Evolutionary conservation across 1,140 invertebrate species (phyloP).

Genomic region (Propsilocerus akamusi): DNA sequence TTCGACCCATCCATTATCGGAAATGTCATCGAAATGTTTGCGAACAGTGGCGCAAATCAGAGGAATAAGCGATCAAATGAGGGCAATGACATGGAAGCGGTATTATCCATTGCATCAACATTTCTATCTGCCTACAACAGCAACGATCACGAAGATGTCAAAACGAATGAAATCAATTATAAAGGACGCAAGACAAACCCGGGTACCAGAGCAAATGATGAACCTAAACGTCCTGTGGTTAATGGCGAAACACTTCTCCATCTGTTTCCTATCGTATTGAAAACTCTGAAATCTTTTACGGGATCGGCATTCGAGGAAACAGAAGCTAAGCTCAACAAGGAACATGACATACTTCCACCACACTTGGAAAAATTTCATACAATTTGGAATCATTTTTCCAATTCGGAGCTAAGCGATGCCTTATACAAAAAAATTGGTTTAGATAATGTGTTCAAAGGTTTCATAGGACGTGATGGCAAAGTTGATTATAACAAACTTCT

Average conservation of each 20-base stretch:
- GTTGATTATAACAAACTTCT: constrained; percentile 50
- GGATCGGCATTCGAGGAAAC: constrained; percentile 29
- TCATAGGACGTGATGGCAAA: constrained; percentile 41
- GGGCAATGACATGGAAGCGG: constrained; percentile 27
- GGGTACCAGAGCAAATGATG: constrained; percentile 8
- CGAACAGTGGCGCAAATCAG: constrained; percentile 9
- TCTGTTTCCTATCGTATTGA: constrained; percentile 42
- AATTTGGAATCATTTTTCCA: constrained; percentile 59
- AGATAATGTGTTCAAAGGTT: constrained; percentile 36
- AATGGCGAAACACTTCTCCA: constrained; percentile 35
- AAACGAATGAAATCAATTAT: constrained; percentile 13
- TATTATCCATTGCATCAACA: constrained; percentile 38
- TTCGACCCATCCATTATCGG: constrained; percentile 27
- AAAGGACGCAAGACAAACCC: constrained; percentile 12
- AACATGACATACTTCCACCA: constrained; percentile 52
- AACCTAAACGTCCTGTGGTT: constrained; percentile 11
- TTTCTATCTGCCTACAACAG: constrained; percentile 28
- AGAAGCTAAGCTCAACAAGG: constrained; percentile 39
- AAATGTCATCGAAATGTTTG: constrained; percentile 26
- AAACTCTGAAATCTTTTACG: constrained; percentile 30
- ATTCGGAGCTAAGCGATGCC: constrained; percentile 52
- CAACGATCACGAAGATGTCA: constrained; percentile 7
- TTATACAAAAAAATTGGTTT: constrained; percentile 52
- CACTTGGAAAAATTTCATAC: constrained; percentile 51
- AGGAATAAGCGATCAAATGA: constrained; percentile 4